Evolutionary conservation across 1,140 invertebrate species (phyloP), one percentile per base, ranked within the genome.

Genomic region (Megalopta genalis): DNA sequence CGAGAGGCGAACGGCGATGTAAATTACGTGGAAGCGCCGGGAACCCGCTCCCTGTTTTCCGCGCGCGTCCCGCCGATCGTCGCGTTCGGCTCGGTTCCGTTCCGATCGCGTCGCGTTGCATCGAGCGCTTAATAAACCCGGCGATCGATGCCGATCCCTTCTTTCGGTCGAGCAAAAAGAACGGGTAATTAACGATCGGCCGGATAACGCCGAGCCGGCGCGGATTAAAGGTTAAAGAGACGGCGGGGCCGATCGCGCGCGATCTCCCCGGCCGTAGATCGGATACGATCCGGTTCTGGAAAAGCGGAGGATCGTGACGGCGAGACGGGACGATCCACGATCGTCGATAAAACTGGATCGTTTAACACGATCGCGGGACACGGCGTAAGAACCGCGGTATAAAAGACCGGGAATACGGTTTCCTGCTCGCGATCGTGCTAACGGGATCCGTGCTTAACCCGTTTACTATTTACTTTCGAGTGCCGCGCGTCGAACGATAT

Each of bases 201-300:
- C 16, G 16, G 70, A 79, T 74, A 79, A 67, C 25, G 23, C 32
- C 68, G 52, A 32, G 46, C 18, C 37, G 37, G 21, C 18, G 70
- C 18, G 70, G 71, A 74, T 74, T 74, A 79, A 79, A 79, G 77
- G 77, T 79, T 67, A 74, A 62, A 66, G 54, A 46, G 77, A 74
- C 37, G 77, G 63, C 32, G 71, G 71, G 60, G n/a, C 63, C 63
- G 77, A 79, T 79, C 64, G 39, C 12, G 49, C 52, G 63, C 42
- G 70, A 79, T 79, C 77, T 79, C 25, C 16, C 60, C 77, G 69
- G 52, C 21, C 60, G 59, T 37, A 37, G 77, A 79, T 74, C 77
- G 62, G 63, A 66, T 57, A 49, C 39, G 27, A 5, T 54, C 14
- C 25, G 62, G 71, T 72, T 60, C 46, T 64, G 54, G 52, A 79